phyloP scores from a whole-genome alignment of 2,888 invertebrate species.

The Scaeva pyrastri region DNA sequence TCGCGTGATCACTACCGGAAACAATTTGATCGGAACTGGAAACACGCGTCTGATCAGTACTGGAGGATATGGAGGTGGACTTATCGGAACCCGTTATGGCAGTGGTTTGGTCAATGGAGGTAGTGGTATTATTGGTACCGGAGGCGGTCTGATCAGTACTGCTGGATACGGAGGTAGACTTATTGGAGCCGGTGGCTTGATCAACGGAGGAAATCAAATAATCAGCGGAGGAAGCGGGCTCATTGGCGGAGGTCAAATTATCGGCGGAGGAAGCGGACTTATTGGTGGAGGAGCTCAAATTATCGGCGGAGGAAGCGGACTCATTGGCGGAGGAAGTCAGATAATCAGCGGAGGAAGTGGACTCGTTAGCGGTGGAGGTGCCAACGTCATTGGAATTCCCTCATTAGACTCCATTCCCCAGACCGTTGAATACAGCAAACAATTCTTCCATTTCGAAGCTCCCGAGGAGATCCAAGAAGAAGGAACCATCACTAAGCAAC shows the following conservation, averaged over 20 bases:
- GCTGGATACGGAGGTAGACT: conserved; percentile 9
- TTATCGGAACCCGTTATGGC: not conserved
- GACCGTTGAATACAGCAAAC: conserved; percentile 78
- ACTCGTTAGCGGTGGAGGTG: not conserved
- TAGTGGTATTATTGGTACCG: not conserved
- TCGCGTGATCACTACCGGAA: not conserved
- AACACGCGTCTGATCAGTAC: conserved; percentile 40
- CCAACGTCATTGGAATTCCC: not conserved
- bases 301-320: not conserved
- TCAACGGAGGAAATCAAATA: not conserved
- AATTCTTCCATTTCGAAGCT: conserved; percentile 79
- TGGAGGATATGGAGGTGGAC: conserved; percentile 5
- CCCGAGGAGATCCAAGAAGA: conserved; percentile 79
- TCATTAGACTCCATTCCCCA: conserved; percentile 70
- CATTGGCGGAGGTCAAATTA: not conserved
- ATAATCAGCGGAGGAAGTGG: conserved; percentile 1
- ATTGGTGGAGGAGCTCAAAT: not conserved
- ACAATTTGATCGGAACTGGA: not conserved
- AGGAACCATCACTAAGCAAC: conserved; percentile 76
- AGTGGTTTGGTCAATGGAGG: not conserved
- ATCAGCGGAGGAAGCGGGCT: conserved; percentile 1
- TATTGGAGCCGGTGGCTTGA: not conserved
- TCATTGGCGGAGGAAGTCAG: not conserved
- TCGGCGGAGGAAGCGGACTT: not conserved
- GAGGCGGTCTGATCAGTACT: not conserved